Percentiles rank a stretch among this genome's conserved stretches.
phyloP scores from a whole-genome alignment of 1,140 invertebrate genomes.

The Sinonovacula constricta region DNA sequence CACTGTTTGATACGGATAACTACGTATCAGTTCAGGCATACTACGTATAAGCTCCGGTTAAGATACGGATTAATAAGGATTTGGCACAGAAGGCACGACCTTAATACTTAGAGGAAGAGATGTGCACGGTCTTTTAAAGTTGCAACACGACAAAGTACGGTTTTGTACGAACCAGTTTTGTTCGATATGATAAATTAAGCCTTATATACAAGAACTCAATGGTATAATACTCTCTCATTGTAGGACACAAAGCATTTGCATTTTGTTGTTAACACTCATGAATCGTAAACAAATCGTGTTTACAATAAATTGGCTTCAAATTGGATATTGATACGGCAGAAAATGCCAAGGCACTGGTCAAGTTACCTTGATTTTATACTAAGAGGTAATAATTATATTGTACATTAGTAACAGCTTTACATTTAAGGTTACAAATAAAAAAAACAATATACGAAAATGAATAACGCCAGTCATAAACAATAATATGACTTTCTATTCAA shows the following conservation, averaged over 20 bases:
- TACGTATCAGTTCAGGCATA: slow-evolving; percentile 8
- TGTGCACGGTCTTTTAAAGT: not conserved
- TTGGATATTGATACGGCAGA: slow-evolving; percentile 13
- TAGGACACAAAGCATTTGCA: not conserved
- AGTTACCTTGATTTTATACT: slow-evolving; percentile 6
- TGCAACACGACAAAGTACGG: not conserved
- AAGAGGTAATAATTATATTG: slow-evolving; percentile 6
- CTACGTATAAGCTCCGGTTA: slow-evolving; percentile 6
- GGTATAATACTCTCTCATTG: not conserved
- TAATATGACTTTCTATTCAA: not conserved
- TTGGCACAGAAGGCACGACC: not conserved
- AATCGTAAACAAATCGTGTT: slow-evolving; percentile 11
- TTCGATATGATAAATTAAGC: not conserved
- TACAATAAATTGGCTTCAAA: slow-evolving; percentile 11
- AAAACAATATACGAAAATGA: not conserved
- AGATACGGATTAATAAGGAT: not conserved
- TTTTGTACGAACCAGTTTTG: not conserved
- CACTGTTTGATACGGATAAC: not conserved
- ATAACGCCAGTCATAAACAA: not conserved
- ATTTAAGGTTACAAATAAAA: too few species aligned
- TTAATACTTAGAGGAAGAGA: not conserved
- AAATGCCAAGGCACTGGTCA: not conserved
- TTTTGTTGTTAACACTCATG: slow-evolving; percentile 5
- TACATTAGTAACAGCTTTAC: not conserved
- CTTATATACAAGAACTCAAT: not conserved